Base-by-base conservation (phyloP, 2,888 invertebrate genomes). In the Zygogramma bicolorata region DNA sequence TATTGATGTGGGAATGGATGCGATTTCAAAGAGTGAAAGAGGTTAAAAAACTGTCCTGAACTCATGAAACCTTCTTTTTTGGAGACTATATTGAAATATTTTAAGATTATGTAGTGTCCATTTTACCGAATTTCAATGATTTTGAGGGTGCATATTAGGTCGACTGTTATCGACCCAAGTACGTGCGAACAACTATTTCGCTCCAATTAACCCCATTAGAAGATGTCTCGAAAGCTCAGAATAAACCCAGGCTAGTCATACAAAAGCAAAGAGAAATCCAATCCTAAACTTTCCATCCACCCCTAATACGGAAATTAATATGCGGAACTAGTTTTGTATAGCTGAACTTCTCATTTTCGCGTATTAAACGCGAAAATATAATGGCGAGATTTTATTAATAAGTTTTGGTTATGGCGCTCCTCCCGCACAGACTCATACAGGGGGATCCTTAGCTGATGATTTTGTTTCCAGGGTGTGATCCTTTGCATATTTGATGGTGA, bases 321-420 rank as follows among this genome's bases (percentile, higher is more conserved):
- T 76, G 76, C 76, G 61, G 38, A 70, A 70, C 68, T 74, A 72
- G 76, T 76, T 76, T 72, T 76, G 74, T 76, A 72, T 68, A 70
- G 72, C 62, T 49, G 46, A 76, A 76, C 74, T 76, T 70, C 57
- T 34, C 62, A 15, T 53, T 53, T 25, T 53, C 27, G 53, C 53
- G 53, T 53, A 53, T 53, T 15, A 53, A 53, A 27, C 62, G 71
- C 22, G 75, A 71, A 75, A 75, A 75, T 70, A 66, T 75, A 73
- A 73, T 70, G 65, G 68, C 46, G 6, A 68, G 65, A 73, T 75
- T 73, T 73, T 71, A 75, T 71, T 75, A 75, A 73, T 75, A 71
- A 71, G 73, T 75, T 75, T 65, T 70, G 70, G 70, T 70, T 65
- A 65, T 31, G 62, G 70, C 27, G 27, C 6, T 22, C 5, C n/a